phyloP scores from a whole-genome alignment of 2,797 vertebrate species.

The Pogonophryne albipinna region DNA sequence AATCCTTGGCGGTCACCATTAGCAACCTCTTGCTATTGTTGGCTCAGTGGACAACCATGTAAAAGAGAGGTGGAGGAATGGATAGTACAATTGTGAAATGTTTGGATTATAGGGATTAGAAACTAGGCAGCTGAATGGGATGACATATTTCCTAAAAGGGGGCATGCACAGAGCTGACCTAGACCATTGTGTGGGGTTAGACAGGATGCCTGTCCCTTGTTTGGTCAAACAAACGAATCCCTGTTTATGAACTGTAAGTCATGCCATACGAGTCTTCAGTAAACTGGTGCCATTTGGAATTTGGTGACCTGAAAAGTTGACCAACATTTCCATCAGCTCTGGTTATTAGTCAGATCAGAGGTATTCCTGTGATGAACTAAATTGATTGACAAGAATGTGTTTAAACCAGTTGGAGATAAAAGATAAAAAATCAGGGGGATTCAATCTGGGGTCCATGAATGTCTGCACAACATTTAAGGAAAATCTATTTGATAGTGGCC shows the following conservation, averaged over 20 bases:
- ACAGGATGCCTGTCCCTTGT: neutral
- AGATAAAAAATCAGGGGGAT: neutral
- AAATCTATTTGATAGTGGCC: neutral
- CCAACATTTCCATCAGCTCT: too few species aligned
- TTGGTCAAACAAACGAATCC: neutral
- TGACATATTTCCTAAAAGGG: conserved; percentile 24
- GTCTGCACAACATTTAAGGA: neutral
- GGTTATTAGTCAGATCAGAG: neutral
- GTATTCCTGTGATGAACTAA: neutral
- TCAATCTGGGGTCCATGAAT: neutral
- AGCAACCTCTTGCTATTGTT: conserved; percentile 60
- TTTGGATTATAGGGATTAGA: conserved; percentile 40
- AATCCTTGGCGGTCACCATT: conserved; percentile 67
- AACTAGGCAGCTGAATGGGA: conserved; percentile 8
- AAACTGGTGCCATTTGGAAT: too few species aligned
- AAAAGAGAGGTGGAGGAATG: conserved; percentile 49
- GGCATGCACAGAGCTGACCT: neutral
- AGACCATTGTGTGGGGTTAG: neutral
- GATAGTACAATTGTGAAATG: conserved; percentile 42
- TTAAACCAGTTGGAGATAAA: neutral
- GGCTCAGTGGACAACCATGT: conserved; percentile 47
- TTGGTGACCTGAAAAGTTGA: too few species aligned
- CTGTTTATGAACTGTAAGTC: neutral
- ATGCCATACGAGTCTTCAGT: too few species aligned
- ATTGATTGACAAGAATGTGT: too few species aligned